Conservation (phyloP, 2,888 invertebrate genomes). For the Protonemura montana region DNA sequence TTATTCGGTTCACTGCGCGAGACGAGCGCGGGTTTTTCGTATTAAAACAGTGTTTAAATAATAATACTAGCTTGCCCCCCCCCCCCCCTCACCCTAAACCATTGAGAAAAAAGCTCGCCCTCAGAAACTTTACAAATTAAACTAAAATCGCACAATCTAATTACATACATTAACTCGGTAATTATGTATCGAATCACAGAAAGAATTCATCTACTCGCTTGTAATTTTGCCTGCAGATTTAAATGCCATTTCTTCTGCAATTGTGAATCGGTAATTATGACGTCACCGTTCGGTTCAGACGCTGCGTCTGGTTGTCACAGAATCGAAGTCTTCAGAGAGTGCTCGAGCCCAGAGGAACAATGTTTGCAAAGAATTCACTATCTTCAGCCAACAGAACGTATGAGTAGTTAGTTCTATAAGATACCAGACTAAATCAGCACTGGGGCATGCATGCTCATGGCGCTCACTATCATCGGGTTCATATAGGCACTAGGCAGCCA, state of each 20-base stretch:
- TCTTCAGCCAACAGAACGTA: background rate
- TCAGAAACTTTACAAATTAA: background rate
- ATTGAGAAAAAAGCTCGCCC: background rate
- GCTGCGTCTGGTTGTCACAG: background rate
- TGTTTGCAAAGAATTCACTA: background rate
- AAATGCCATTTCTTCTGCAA: background rate
- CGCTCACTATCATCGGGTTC: background rate
- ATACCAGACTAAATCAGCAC: no score
- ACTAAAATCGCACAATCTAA: background rate
- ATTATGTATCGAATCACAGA: background rate
- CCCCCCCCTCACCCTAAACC: no score
- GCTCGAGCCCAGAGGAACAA: background rate
- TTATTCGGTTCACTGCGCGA: background rate
- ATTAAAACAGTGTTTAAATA: slow-evolving; percentile 1
- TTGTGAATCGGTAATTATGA: background rate
- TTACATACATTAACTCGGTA: background rate
- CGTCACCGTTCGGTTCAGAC: background rate
- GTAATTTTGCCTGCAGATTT: background rate
- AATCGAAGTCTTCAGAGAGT: background rate
- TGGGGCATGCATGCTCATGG: no score
- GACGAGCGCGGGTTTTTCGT: background rate
- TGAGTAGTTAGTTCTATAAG: background rate
- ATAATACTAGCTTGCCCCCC: no score
- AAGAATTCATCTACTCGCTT: background rate
- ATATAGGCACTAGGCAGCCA: background rate